These are phyloP conservation scores for Carettochelys insculpta DNA, from an alignment of 2,113 vertebrate species.

Conservation along the genomic window DNA sequence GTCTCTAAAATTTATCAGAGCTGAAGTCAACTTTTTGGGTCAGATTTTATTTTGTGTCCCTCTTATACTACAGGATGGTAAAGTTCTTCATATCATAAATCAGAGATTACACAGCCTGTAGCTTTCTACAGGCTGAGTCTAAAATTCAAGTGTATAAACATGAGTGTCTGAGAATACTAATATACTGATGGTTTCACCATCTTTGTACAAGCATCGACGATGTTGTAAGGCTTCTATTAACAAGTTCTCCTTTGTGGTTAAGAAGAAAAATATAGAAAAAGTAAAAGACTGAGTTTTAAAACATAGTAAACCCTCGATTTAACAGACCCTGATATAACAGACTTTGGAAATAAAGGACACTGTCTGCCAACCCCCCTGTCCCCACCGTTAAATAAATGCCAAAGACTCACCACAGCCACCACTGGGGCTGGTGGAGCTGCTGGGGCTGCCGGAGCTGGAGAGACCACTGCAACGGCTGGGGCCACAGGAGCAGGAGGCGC, in stretches of 20 bases:
- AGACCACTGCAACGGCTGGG: too few species aligned
- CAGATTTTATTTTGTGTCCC: constrained; percentile 26
- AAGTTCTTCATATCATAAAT: constrained; percentile 59
- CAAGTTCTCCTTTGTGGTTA: neutral
- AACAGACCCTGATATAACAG: too few species aligned
- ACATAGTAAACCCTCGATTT: too few species aligned
- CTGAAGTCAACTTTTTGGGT: constrained; percentile 45
- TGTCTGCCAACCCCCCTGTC: too few species aligned
- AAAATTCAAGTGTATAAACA: constrained; percentile 6
- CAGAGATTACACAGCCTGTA: constrained; percentile 53
- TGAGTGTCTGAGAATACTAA: neutral
- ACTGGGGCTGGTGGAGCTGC: too few species aligned
- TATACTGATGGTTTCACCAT: neutral
- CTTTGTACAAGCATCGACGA: neutral
- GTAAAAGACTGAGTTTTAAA: neutral
- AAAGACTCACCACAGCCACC: too few species aligned
- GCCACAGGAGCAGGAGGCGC: too few species aligned
- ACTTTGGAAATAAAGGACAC: too few species aligned
- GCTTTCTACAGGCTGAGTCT: constrained; percentile 1
- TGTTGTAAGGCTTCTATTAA: neutral
- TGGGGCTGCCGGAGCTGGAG: too few species aligned
- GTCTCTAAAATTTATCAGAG: constrained; percentile 43
- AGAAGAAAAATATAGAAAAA: neutral
- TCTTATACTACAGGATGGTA: constrained; percentile 47
- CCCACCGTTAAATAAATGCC: too few species aligned